Evolutionary conservation across 2,888 invertebrate genomes (phyloP), one percentile per base, ranked within the genome.

Genomic region (Ommatoiulus sabulosus): DNA sequence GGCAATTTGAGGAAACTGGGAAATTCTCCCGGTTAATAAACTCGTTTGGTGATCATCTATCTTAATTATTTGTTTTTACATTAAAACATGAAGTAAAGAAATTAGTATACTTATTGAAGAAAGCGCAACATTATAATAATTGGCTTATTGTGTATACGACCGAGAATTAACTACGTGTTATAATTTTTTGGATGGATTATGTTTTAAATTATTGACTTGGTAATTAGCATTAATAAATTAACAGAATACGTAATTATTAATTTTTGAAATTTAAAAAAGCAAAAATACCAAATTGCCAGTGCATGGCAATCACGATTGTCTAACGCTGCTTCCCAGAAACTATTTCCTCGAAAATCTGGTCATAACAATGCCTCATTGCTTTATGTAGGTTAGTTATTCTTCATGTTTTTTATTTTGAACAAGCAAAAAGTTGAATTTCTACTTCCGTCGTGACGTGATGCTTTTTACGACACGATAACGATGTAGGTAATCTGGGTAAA

Each of bases 321-420:
- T 44, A 12, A n/a, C 46, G 20, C 8, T 86, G 86, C 46, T 35
- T 80, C 35, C 57, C 57, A 5, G 80, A 80, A 35, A 35, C 24
- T 80, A 35, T 8, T 80, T 80, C 80, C 80, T 80, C 5, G 12
- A 80, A 43, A 80, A 80, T 35, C 35, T 80, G 4, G 80, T 35
- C 80, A 80, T 35, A 72, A 80, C 80, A 35, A 80, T 0, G 35
- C 3, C 3, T 12, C 35, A 80, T 35, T 80, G 12, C 10, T 24
- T 24, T 80, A 80, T 80, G 80, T 80, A 80, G 80, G 80, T 80
- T 80, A 80, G 80, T 80, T 80, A 35, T 80, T 80, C 35, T 24
- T 10, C 24, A 6, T 12, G 1, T 57, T 72, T 72, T 20, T 20
- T n/a, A 72, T 24, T 52, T 52, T 52, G 52, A 17, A 80, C 8